These are phyloP conservation scores for Temnothorax rugatulus DNA, from an alignment of 2,888 invertebrate species.

Conservation along the genomic window DNA sequence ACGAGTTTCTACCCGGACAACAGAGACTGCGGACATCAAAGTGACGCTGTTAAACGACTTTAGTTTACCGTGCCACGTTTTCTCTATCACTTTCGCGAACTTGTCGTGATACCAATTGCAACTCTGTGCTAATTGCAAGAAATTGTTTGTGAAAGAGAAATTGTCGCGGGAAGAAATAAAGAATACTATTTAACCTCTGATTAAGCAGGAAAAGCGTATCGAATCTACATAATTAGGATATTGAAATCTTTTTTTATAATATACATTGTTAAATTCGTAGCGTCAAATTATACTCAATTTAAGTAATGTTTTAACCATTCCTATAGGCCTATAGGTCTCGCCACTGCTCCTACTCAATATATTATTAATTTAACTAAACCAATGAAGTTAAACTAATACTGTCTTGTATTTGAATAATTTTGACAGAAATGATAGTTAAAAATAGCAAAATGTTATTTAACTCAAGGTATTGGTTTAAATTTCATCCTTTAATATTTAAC, in stretches of 20 bases:
- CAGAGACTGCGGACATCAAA: not conserved
- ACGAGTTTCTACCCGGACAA: not conserved
- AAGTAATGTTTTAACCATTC: too few relatives aligned
- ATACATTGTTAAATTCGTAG: too few relatives aligned
- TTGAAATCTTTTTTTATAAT: not conserved
- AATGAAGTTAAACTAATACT: too few relatives aligned
- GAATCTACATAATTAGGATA: conserved; percentile 2
- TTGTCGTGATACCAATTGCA: conserved; percentile 18
- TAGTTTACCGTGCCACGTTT: not conserved
- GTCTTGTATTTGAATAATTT: too few relatives aligned
- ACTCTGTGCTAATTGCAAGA: conserved; percentile 12
- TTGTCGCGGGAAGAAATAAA: not conserved
- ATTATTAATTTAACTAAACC: too few relatives aligned
- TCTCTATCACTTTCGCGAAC: conserved; percentile 21
- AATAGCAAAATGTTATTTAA: too few relatives aligned
- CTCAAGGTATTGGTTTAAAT: too few relatives aligned
- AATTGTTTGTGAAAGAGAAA: not conserved
- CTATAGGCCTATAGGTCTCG: too few relatives aligned
- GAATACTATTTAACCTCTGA: not conserved
- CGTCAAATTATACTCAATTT: too few relatives aligned
- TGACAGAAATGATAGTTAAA: too few relatives aligned
- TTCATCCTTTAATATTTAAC: too few relatives aligned
- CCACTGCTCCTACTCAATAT: too few relatives aligned
- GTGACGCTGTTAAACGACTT: not conserved
- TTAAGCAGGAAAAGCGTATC: not conserved